Evolutionary conservation across 1,140 invertebrate species (phyloP).

Genomic region (Cecropterus lyciades): DNA sequence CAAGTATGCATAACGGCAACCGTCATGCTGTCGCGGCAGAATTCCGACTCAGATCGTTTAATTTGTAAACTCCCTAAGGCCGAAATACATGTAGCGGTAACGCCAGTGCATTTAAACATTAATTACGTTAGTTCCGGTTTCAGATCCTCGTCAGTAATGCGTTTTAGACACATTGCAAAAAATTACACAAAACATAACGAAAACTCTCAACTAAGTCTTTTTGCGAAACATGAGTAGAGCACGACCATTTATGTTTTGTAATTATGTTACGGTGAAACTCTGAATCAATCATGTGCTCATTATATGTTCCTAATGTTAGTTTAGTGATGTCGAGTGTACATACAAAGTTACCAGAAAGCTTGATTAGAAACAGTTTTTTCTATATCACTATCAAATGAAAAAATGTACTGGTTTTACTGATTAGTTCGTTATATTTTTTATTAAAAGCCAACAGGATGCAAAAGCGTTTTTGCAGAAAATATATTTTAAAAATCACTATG

Average conservation of each 20-base stretch:
- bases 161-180: constrained; percentile 53
- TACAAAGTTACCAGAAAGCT: constrained; percentile 2
- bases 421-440: constrained; percentile 12
- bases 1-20: no score
- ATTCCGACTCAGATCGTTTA: no score
- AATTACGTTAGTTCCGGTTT: constrained; percentile 76
- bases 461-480: not conserved
- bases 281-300: constrained; percentile 7
- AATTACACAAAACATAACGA: constrained; percentile 56
- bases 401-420: constrained; percentile 13
- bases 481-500: constrained; percentile 1
- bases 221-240: constrained; percentile 45
- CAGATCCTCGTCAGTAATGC: constrained; percentile 70
- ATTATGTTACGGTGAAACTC: constrained; percentile 24
- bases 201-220: constrained; percentile 59
- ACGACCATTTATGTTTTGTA: constrained; percentile 24
- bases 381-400: not conserved
- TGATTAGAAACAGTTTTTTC: constrained; percentile 7
- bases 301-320: constrained; percentile 17
- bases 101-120: constrained; percentile 43
- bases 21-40: no score
- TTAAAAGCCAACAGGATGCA: constrained; percentile 4
- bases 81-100: not conserved
- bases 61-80: no score
- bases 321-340: constrained; percentile 7